Evolutionary conservation across 2,888 invertebrate species (phyloP).

Genomic region (Mimas tiliae): DNA sequence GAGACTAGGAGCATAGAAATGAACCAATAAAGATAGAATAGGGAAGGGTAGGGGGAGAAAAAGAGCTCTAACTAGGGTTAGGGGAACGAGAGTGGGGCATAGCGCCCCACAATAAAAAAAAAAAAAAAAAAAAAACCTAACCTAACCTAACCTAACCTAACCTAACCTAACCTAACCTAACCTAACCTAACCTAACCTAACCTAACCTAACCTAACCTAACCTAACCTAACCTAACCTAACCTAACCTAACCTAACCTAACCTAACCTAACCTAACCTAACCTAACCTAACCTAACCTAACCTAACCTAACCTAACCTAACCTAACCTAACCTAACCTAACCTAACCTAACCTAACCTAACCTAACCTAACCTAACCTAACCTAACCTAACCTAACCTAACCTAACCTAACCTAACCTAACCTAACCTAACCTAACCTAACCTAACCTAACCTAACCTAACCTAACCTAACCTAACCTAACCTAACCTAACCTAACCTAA

Average conservation of each 20-base stretch:
- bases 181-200: constrained; percentile 28
- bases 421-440: constrained; percentile 31
- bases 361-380: constrained; percentile 32
- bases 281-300: constrained; percentile 27
- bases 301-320: constrained; percentile 31
- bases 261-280: constrained; percentile 26
- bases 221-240: constrained; percentile 29
- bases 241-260: constrained; percentile 29
- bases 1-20: too few species aligned
- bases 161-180: constrained; percentile 29
- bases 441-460: too few species aligned
- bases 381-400: constrained; percentile 31
- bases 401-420: constrained; percentile 31
- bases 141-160: too few species aligned
- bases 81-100: too few species aligned
- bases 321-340: constrained; percentile 37
- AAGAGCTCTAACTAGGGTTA: too few species aligned
- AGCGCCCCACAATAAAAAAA: too few species aligned
- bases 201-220: constrained; percentile 29
- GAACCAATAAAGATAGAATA: too few species aligned
- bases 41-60: too few species aligned
- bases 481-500: too few species aligned
- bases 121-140: too few species aligned
- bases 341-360: constrained; percentile 32
- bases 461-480: too few species aligned